These are phyloP conservation scores for Cuculus canorus DNA, from an alignment of 2,797 vertebrate species.

Conservation along the genomic window DNA sequence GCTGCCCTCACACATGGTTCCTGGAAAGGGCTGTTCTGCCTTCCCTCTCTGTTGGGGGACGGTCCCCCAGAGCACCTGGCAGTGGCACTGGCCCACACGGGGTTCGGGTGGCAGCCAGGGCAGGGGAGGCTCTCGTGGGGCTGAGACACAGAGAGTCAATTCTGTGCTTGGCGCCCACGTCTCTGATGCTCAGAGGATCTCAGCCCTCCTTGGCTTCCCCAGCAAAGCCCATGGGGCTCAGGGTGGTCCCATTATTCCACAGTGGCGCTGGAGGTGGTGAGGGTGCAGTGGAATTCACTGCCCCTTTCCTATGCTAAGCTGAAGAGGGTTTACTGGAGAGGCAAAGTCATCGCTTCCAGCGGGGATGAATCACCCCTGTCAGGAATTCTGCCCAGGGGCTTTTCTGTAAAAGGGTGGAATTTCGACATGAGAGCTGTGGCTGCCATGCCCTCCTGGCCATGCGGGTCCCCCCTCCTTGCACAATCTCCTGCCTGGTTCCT, in stretches of 20 bases:
- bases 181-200: background rate
- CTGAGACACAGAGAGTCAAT: accelerated
- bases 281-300: background rate
- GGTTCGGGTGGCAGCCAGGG: background rate
- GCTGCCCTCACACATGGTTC: constrained; percentile 55
- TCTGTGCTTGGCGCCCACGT: accelerated
- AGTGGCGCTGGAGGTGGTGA: background rate
- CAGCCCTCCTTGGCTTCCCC: no score
- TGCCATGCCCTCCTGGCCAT: background rate
- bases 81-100: accelerated
- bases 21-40: constrained; percentile 67
- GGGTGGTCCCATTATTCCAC: background rate
- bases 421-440: constrained; percentile 17
- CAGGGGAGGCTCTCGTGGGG: accelerated
- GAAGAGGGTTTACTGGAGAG: constrained; percentile 45
- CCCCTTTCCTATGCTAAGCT: background rate
- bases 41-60: background rate
- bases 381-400: constrained; percentile 60
- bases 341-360: constrained; percentile 55
- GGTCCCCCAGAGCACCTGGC: background rate
- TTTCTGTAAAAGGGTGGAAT: constrained; percentile 49
- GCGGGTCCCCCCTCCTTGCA: constrained; percentile 28
- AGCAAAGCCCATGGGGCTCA: accelerated
- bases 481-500: background rate
- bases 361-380: constrained; percentile 60